These are phyloP conservation scores for Lasioglossum baleicum DNA, from an alignment of 1,140 invertebrate species.

Conservation along the genomic window DNA sequence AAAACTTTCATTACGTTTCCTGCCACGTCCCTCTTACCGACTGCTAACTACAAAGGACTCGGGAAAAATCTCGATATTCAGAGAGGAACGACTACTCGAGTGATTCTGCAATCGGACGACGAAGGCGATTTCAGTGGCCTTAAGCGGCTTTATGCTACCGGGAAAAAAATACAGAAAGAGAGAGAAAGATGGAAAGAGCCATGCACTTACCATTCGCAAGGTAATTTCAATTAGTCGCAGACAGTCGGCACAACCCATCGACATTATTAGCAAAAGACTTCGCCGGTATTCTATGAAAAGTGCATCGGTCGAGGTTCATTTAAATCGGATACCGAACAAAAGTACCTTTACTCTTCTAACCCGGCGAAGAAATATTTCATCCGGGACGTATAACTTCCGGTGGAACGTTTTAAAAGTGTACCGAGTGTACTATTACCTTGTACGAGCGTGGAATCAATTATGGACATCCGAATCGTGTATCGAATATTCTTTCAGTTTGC, in stretches of 20 bases:
- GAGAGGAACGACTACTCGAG: background rate
- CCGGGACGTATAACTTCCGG: background rate
- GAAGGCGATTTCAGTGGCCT: slow-evolving; percentile 8
- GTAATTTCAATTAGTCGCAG: slow-evolving; percentile 22
- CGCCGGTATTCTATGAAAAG: slow-evolving; percentile 1
- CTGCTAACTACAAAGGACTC: background rate
- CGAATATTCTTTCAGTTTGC: too few relatives aligned
- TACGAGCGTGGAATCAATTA: too few relatives aligned
- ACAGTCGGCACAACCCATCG: slow-evolving; percentile 8
- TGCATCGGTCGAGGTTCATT: background rate
- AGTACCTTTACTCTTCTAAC: background rate
- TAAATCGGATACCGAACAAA: background rate
- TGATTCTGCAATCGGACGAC: background rate
- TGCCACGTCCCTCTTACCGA: background rate
- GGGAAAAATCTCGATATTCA: background rate
- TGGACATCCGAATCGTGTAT: too few relatives aligned
- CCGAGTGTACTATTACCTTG: background rate
- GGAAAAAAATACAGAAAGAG: background rate
- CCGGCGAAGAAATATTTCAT: background rate
- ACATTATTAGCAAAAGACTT: slow-evolving; percentile 22
- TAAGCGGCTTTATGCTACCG: slow-evolving; percentile 1
- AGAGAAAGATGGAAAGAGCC: too few relatives aligned
- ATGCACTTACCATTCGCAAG: slow-evolving; percentile 8
- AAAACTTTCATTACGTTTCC: background rate
- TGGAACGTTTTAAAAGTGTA: background rate